phyloP scores from a whole-genome alignment of 2,888 invertebrate genomes.

The Drosophila prostipennis region DNA sequence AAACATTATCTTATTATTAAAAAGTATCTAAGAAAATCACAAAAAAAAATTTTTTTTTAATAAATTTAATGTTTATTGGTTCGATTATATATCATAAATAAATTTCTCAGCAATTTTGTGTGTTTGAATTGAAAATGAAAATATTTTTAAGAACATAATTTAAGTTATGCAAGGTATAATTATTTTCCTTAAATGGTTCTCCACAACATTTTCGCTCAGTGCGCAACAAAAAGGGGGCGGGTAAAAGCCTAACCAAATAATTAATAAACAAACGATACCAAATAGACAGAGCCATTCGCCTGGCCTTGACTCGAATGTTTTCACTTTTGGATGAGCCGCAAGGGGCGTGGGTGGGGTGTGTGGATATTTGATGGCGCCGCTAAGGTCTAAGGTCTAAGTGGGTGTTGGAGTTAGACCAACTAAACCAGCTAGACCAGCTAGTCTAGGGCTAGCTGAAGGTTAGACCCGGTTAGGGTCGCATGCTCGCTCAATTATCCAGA shows the following conservation, averaged over 20 bases:
- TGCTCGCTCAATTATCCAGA: constrained; percentile 57
- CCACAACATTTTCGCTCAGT: constrained; percentile 5
- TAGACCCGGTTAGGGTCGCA: constrained; percentile 40
- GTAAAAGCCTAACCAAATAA: constrained; percentile 64
- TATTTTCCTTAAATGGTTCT: too few species aligned
- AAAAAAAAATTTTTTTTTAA: too few species aligned
- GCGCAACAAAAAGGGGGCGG: neutral
- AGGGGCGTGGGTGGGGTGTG: constrained; percentile 12
- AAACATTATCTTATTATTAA: too few species aligned
- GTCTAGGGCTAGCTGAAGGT: constrained; percentile 19
- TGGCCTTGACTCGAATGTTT: constrained; percentile 68
- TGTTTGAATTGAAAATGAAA: too few species aligned
- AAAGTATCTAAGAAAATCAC: too few species aligned
- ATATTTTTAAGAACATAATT: too few species aligned
- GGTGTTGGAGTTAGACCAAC: neutral
- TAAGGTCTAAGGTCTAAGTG: neutral
- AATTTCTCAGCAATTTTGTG: too few species aligned
- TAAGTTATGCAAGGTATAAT: too few species aligned
- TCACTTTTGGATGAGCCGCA: constrained; percentile 40
- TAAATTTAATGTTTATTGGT: too few species aligned
- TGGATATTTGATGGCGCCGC: neutral
- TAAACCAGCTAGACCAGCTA: neutral
- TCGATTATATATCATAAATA: too few species aligned
- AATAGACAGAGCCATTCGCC: constrained; percentile 35
- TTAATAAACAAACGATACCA: constrained; percentile 62